phyloP scores from a whole-genome alignment of 2,113 vertebrate genomes.

The Donacobius atricapilla region DNA sequence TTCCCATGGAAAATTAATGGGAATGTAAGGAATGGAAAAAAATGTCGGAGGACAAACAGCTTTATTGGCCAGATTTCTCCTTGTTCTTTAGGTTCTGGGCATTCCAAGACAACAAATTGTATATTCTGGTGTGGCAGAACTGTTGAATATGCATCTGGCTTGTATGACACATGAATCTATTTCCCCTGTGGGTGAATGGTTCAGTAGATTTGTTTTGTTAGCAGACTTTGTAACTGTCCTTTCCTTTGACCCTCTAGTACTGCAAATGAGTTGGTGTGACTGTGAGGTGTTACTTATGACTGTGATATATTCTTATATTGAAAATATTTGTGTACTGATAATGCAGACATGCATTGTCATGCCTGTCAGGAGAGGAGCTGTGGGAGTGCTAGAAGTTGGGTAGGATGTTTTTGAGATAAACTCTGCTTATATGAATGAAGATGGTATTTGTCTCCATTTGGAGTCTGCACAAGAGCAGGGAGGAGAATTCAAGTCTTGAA shows the following conservation, averaged over 20 bases:
- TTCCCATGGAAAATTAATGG: not conserved
- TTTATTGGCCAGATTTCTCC: not conserved
- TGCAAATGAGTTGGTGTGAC: not conserved
- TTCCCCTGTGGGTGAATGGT: not conserved
- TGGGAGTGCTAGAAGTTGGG: not conserved
- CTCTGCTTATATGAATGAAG: not conserved
- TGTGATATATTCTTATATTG: not conserved
- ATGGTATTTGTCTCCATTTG: not conserved
- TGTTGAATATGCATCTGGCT: not conserved
- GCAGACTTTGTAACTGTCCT: not conserved
- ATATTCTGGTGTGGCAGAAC: not conserved
- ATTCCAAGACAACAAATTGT: not conserved
- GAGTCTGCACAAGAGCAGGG: not conserved
- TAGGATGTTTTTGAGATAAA: not conserved
- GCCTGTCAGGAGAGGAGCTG: not conserved
- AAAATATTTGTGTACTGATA: not conserved
- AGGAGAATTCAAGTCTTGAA: not conserved
- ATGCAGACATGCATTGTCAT: not conserved
- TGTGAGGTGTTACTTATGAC: not conserved
- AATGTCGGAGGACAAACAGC: not conserved
- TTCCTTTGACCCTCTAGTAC: not conserved
- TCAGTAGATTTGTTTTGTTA: not conserved
- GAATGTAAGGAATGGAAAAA: not conserved
- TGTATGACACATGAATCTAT: not conserved
- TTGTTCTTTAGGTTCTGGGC: not conserved